phyloP scores from a whole-genome alignment of 2,888 invertebrate genomes.

The Nymphalis polychloros region DNA sequence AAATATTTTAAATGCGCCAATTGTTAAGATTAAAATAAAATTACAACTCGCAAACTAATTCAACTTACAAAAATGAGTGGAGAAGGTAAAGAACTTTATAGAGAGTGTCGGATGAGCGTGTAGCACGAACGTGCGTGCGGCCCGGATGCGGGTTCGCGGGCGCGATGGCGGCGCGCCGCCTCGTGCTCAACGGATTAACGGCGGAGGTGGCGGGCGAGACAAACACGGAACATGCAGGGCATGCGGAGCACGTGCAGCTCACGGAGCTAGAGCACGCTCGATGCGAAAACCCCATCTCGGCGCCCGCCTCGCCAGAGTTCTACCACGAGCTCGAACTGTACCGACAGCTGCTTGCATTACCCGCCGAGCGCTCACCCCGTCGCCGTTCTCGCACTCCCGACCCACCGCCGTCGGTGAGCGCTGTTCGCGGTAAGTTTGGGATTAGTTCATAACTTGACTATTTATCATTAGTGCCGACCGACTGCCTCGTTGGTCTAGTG shows the following conservation, averaged over 20 bases:
- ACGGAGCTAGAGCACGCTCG: conserved; percentile 1
- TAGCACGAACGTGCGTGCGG: conserved; percentile 89
- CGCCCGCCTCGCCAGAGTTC: conserved; percentile 58
- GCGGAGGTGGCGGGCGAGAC: conserved; percentile 57
- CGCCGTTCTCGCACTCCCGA: conserved; percentile 43
- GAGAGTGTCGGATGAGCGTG: conserved; percentile 1
- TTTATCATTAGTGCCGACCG: background rate
- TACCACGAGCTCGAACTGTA: conserved; percentile 76
- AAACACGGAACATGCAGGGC: conserved; percentile 32
- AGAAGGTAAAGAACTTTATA: too few relatives aligned
- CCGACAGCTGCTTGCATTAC: conserved; percentile 66
- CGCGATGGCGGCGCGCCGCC: conserved; percentile 92
- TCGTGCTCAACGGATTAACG: conserved; percentile 74
- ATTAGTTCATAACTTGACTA: background rate
- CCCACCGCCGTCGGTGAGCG: conserved; percentile 36
- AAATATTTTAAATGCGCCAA: too few relatives aligned
- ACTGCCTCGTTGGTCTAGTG: too few relatives aligned
- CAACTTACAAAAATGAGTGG: too few relatives aligned
- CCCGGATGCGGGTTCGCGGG: conserved; percentile 82
- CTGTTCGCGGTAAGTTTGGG: conserved; percentile 8
- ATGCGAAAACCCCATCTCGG: conserved; percentile 1
- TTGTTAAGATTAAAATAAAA: too few relatives aligned
- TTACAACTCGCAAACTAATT: too few relatives aligned
- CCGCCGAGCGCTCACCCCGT: conserved; percentile 30
- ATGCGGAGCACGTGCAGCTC: conserved; percentile 30